Evolutionary conservation across 2,797 vertebrate species (phyloP), one percentile per base, ranked within the genome.

Genomic region (Cynopterus sphinx): DNA sequence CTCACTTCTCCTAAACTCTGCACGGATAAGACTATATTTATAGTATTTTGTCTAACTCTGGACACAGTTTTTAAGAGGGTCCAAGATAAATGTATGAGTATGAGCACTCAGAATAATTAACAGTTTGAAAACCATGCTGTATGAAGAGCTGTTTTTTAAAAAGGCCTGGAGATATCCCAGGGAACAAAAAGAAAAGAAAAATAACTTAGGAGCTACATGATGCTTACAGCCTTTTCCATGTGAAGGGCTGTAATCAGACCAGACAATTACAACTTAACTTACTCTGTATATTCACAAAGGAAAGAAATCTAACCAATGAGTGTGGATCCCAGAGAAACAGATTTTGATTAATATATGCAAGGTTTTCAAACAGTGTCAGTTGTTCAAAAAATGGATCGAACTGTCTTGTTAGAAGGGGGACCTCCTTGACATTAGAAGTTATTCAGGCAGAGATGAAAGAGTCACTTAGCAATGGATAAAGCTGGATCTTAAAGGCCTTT

Each of bases 181-280:
- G 11, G 28, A 51, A 70, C 53, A 65, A 70, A 83, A 89, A 65
- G 51, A 65, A 83, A 89, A 63, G 43, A 94, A 94, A 92, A 95
- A 28, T 41, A 81, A 53, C 22, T 51, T 15, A 41, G 22, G 15
- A 74, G 36, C 15, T 26, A 59, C 15, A 65, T 39, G 15, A 53
- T 31, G 28, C 3, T 17, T 55, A 16, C 65, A 88, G 55, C 8
- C 49, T 67, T 90, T 43, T 82, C 49, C 21, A 24, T 75, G 13
- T 53, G 46, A 85, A 92, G 26, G 6, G n/a, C 12, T 81, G 6
- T 78, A 41, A 31, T 9, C 65, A 73, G 63, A n/a, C 1, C 61
- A 57, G 36, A 83, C 5, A 81, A 71, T 46, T 70, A 67, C 49
- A 65, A 71, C 49, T 84, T 55, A 61, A 68, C 46, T 89, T 59